phyloP scores from a whole-genome alignment of 2,797 vertebrate species.

The Selene dorsalis region DNA sequence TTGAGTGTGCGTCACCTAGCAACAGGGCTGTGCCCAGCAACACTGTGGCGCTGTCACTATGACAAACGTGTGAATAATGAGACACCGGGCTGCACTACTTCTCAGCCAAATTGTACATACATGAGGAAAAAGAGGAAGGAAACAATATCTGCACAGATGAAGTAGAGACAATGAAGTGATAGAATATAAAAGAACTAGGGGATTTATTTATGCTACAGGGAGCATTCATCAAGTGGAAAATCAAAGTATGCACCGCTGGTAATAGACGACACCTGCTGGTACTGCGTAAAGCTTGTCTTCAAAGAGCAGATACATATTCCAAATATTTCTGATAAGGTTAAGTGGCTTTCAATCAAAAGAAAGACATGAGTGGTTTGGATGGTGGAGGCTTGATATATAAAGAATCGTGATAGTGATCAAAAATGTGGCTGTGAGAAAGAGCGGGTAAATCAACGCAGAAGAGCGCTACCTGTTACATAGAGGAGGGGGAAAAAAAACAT shows the following conservation, averaged over 20 bases:
- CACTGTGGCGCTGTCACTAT: slow-evolving; percentile 44
- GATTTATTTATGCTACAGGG: slow-evolving; percentile 5
- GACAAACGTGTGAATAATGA: slow-evolving; percentile 51
- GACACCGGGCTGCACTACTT: slow-evolving; percentile 32
- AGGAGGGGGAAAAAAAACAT: neutral
- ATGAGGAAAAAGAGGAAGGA: neutral
- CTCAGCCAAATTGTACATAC: slow-evolving; percentile 18
- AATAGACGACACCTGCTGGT: slow-evolving; percentile 66
- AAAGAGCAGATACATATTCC: neutral
- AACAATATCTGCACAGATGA: neutral
- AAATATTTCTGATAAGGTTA: neutral
- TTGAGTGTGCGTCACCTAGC: slow-evolving; percentile 47
- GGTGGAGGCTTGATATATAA: neutral
- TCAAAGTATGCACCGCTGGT: neutral
- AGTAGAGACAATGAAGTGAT: neutral
- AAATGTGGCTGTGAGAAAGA: slow-evolving; percentile 34
- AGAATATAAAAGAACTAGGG: neutral
- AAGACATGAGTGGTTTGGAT: slow-evolving; percentile 6
- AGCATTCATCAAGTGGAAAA: slow-evolving; percentile 8
- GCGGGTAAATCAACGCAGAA: slow-evolving; percentile 41
- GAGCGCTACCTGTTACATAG: slow-evolving; percentile 29
- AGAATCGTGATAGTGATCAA: slow-evolving; percentile 26
- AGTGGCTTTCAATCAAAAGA: slow-evolving; percentile 18
- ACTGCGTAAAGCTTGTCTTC: neutral
- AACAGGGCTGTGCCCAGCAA: slow-evolving; percentile 64